phyloP scores from a whole-genome alignment of 2,888 invertebrate genomes.

The Amitus sp. region DNA sequence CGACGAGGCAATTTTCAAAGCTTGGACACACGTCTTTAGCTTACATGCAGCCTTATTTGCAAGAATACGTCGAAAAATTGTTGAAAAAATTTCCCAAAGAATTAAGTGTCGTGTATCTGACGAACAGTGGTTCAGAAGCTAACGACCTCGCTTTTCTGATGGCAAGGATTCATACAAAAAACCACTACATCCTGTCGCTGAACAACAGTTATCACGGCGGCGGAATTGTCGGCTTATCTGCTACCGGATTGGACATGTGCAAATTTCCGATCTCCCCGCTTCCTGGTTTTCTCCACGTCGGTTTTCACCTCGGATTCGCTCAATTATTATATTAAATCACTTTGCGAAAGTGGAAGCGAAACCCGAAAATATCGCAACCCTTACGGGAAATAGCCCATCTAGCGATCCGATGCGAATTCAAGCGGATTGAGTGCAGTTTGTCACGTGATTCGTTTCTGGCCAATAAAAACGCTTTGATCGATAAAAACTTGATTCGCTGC shows the following conservation, averaged over 20 bases:
- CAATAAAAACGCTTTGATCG: too few species aligned
- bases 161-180: conserved; percentile 86
- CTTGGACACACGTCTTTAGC: conserved; percentile 95
- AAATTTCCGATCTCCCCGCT: conserved; percentile 79
- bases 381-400: too few species aligned
- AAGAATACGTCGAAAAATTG: conserved; percentile 89
- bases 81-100: conserved; percentile 84
- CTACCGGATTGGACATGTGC: conserved; percentile 83
- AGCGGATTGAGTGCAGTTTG: too few species aligned
- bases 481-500: too few species aligned
- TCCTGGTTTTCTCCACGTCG: conserved; percentile 83
- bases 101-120: conserved; percentile 90
- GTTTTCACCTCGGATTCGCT: too few species aligned
- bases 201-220: conserved; percentile 94
- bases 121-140: conserved; percentile 97
- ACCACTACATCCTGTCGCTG: conserved; percentile 85
- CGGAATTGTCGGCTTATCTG: conserved; percentile 84
- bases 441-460: too few species aligned
- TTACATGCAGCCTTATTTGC: conserved; percentile 89
- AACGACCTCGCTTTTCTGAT: conserved; percentile 93
- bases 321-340: too few species aligned
- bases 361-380: too few species aligned
- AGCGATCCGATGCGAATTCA: too few species aligned
- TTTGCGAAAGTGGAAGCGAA: too few species aligned
- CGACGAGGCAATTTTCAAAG: conserved; percentile 80